Base-by-base conservation (phyloP, 64 coral and sea anemone genomes). In the Porites australiensis region DNA sequence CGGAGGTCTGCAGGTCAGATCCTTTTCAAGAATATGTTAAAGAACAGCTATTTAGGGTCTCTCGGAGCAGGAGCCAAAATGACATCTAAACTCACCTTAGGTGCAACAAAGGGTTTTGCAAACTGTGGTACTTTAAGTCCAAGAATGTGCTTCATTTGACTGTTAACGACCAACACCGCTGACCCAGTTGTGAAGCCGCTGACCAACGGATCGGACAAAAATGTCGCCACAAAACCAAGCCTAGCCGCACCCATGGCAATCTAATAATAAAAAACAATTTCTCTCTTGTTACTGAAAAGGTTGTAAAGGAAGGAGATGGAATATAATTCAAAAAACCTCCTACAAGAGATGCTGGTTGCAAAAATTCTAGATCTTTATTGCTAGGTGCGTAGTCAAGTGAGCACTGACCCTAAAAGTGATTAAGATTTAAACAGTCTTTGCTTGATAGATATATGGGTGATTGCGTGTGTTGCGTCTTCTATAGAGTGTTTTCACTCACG, bases 171-270 rank as follows among this genome's bases (percentile, higher is more conserved):
- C 8, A 95, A 8, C 13, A 93, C 87, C 79, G 96, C 96, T 52
- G 93, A 77, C 44, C 93, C 96, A 43, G 96, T 95, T 19, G 96
- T 98, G 59, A 98, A 98, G 16, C 93, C 96, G 52, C 96, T 98
- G 44, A 98, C 90, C 10, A 98, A 58, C 67, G 96, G 90, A 72
- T 98, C 96, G 19, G 96, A 98, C 37, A 98, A 20, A 50, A 82
- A 98, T 3, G 59, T 77, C 16, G 96, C 88, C 72, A 98, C 61
- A 49, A 95, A 90, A 59, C 96, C 96, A n/a, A 95, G 69, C 88
- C 75, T 83, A 15, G 72, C 73, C 13, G 86, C n/a, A 47, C 96
- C 94, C 96, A 98, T 98, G 8, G 51, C 82, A 72, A 93, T 57
- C 96, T 98, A 76, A 46, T 13, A 73, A 70, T 4, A 53, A 48